Conservation (phyloP, 2,888 invertebrate species). For the Notodonta ziczac region DNA sequence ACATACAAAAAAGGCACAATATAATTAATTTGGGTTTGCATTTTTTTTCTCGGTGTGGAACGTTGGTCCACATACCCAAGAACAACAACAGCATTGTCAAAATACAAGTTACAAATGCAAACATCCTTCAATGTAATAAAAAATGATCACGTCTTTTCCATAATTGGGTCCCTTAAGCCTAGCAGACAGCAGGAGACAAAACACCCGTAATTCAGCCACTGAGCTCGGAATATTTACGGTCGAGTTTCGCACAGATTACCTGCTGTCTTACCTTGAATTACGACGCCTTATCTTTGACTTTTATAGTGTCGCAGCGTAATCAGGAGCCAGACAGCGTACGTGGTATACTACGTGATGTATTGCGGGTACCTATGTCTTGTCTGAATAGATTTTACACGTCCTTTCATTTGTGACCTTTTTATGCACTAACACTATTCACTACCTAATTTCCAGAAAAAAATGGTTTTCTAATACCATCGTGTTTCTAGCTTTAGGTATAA, state of each 20-base stretch:
- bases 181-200: slow-evolving; percentile 10
- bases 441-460: too few relatives aligned
- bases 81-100: too few relatives aligned
- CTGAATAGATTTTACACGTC: background rate
- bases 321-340: slow-evolving; percentile 18
- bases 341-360: slow-evolving; percentile 22
- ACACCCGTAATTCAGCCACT: slow-evolving; percentile 25
- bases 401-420: too few relatives aligned
- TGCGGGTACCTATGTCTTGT: slow-evolving; percentile 12
- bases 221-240: slow-evolving; percentile 37
- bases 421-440: too few relatives aligned
- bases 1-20: too few relatives aligned
- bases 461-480: too few relatives aligned
- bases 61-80: too few relatives aligned
- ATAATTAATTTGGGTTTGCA: too few relatives aligned
- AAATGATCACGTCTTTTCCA: slow-evolving; percentile 14
- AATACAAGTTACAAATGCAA: too few relatives aligned
- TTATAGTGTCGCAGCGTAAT: slow-evolving; percentile 43
- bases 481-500: too few relatives aligned
- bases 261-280: slow-evolving; percentile 44
- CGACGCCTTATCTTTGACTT: slow-evolving; percentile 43
- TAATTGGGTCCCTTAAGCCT: slow-evolving; percentile 28
- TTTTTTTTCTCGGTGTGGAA: too few relatives aligned
- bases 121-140: too few relatives aligned
- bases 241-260: slow-evolving; percentile 39